These are phyloP conservation scores for Sus cebifrons DNA, from an alignment of 2,797 vertebrate species.

Conservation along the genomic window DNA sequence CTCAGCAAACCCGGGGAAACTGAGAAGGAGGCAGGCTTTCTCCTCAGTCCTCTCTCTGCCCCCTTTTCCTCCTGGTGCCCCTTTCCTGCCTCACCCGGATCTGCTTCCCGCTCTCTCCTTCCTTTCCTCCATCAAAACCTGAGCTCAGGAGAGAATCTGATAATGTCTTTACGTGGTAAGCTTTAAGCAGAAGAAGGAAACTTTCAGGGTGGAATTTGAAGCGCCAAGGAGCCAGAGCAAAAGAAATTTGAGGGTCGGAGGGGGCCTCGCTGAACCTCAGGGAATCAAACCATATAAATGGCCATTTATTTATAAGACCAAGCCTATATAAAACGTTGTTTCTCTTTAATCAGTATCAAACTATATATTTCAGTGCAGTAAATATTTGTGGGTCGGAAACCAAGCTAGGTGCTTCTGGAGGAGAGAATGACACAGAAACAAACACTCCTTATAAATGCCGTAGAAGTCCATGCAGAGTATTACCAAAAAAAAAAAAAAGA, in stretches of 20 bases:
- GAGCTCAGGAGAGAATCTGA: constrained; percentile 4
- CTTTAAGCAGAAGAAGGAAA: constrained; percentile 23
- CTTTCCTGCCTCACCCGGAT: background rate
- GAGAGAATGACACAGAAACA: background rate
- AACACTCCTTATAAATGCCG: background rate
- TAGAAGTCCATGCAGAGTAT: background rate
- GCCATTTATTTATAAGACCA: background rate
- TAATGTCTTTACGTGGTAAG: background rate
- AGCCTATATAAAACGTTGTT: background rate
- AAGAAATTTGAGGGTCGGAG: constrained; percentile 51
- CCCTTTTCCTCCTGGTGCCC: background rate
- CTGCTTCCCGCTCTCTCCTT: background rate
- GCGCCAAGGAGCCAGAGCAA: background rate
- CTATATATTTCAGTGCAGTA: constrained; percentile 23
- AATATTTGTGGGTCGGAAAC: background rate
- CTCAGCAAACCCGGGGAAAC: background rate
- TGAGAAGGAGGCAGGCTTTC: background rate
- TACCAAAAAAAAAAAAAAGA: background rate
- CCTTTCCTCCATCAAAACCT: constrained; percentile 10
- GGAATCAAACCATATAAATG: background rate
- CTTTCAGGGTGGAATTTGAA: constrained; percentile 31
- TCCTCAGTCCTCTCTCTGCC: background rate
- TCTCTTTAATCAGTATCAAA: background rate
- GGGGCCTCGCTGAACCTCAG: background rate
- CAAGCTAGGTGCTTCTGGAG: constrained; percentile 18